These are phyloP conservation scores for Beroe forskalii DNA, from an alignment of 37 sponge, comb jelly and placozoan genomes.

Conservation along the genomic window DNA sequence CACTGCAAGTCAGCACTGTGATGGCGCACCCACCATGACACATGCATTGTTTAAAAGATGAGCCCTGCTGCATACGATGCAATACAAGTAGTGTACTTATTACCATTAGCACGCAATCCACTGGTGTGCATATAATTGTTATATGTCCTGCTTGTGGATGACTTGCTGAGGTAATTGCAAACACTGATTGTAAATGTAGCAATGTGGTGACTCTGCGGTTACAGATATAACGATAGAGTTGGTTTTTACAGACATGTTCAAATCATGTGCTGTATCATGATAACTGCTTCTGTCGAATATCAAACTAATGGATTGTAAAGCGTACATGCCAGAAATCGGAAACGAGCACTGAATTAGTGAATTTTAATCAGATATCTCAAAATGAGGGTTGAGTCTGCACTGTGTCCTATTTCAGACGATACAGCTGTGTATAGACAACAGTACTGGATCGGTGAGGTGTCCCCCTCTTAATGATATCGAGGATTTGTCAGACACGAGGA, in stretches of 20 bases:
- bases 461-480: slow-evolving; percentile 46
- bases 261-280: no score
- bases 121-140: neutral
- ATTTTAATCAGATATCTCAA: no score
- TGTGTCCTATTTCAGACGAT: slow-evolving; percentile 9
- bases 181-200: neutral
- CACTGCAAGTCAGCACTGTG: no score
- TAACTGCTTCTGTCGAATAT: no score
- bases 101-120: neutral
- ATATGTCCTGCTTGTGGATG: neutral
- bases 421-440: slow-evolving; percentile 7
- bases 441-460: neutral
- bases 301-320: no score
- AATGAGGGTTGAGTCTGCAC: no score
- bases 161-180: neutral
- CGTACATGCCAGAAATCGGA: no score
- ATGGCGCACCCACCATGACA: neutral
- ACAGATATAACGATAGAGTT: neutral
- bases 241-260: neutral
- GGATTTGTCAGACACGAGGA: slow-evolving; percentile 51
- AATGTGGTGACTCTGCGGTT: neutral
- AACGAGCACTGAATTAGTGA: no score
- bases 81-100: neutral
- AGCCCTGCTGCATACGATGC: neutral
- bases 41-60: neutral